Conservation (phyloP, 2,888 invertebrate species). For the Meteorus cinctellus region DNA sequence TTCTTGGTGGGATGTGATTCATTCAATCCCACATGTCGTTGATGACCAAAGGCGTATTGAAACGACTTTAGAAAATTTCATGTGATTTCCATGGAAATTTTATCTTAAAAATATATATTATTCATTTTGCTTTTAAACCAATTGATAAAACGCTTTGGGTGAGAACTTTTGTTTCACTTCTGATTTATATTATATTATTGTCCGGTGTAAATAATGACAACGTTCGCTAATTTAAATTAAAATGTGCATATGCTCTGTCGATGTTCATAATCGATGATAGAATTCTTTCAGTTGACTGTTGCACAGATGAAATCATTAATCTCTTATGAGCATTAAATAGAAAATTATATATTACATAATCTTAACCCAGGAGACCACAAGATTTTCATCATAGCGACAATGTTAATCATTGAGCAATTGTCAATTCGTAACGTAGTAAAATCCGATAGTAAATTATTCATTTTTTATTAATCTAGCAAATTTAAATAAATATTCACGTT, state of each 20-base stretch:
- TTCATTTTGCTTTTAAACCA: not conserved
- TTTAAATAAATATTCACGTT: constrained; percentile 40
- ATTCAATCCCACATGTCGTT: not conserved
- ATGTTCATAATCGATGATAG: not conserved
- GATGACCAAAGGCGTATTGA: too few species aligned
- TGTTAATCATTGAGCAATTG: constrained; percentile 49
- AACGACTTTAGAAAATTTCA: not conserved
- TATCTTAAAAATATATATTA: not conserved
- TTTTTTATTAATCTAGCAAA: not conserved
- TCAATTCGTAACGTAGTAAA: constrained; percentile 48
- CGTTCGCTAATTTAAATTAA: constrained; percentile 1
- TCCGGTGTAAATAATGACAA: constrained; percentile 15
- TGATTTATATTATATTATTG: constrained; percentile 18
- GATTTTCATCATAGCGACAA: constrained; percentile 19
- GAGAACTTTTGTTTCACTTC: constrained; percentile 15
- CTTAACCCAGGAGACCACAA: not conserved
- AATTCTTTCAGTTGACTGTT: not conserved
- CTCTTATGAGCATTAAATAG: not conserved
- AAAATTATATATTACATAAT: not conserved
- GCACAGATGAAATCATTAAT: not conserved
- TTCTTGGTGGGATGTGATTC: not conserved
- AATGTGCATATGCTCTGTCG: not conserved
- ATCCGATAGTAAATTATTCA: constrained; percentile 6
- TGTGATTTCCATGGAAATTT: not conserved
- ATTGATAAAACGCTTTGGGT: constrained; percentile 12